Evolutionary conservation across 2,888 invertebrate genomes (phyloP).

Genomic region (Athalia rosae): DNA sequence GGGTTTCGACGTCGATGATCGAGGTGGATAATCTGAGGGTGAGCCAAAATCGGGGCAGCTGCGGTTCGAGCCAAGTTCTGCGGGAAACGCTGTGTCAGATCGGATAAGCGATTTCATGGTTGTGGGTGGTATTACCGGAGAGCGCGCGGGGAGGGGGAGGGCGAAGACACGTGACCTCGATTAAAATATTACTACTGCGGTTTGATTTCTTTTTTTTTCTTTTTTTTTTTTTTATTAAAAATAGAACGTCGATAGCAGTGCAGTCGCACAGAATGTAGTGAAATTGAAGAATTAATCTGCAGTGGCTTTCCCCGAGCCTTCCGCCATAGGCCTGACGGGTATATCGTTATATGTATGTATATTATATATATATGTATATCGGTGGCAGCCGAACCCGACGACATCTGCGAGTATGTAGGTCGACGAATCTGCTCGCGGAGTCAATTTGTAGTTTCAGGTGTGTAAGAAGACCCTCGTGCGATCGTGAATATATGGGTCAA

Average conservation of each 20-base stretch:
- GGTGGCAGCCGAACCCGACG: no score
- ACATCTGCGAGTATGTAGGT: neutral
- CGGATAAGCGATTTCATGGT: neutral
- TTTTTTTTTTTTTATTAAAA: neutral
- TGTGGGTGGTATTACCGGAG: no score
- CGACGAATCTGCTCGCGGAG: neutral
- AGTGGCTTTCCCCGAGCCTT: no score
- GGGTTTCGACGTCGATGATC: no score
- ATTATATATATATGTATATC: no score
- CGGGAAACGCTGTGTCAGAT: constrained; percentile 2
- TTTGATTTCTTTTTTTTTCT: no score
- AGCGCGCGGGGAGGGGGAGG: no score
- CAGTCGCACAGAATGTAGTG: neutral
- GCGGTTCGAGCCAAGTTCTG: neutral
- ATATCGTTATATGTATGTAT: no score
- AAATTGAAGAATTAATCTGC: no score
- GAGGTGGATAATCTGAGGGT: neutral
- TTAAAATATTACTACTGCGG: constrained; percentile 3
- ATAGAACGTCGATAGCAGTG: neutral
- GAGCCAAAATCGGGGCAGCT: neutral
- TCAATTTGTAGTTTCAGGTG: neutral
- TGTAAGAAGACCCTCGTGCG: no score
- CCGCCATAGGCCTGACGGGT: no score
- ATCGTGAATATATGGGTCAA: neutral
- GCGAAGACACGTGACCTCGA: neutral